phyloP scores from a whole-genome alignment of 2,888 invertebrate genomes.

The Alsophila aescularia region DNA sequence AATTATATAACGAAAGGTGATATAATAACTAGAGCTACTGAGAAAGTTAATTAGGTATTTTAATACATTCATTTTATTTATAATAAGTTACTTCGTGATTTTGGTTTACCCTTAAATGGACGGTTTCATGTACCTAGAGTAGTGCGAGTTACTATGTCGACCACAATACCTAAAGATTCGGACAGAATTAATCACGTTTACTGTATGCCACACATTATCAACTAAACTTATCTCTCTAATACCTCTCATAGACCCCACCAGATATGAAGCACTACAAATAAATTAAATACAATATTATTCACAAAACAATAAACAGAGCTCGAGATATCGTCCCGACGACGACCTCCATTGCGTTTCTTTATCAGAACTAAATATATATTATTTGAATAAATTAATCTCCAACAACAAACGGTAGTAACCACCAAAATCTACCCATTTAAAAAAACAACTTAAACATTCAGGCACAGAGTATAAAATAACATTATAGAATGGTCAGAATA shows the following conservation, averaged over 20 bases:
- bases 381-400: conserved; percentile 66
- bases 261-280: conserved; percentile 11
- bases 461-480: conserved; percentile 33
- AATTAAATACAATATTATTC: conserved; percentile 39
- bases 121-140: no score
- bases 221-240: conserved; percentile 1
- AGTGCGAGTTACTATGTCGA: no score
- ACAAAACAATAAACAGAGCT: conserved; percentile 52
- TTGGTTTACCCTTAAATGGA: no score
- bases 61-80: no score
- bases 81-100: no score
- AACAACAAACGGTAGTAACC: conserved; percentile 34
- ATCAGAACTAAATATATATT: conserved; percentile 66
- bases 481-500: conserved; percentile 36
- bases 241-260: conserved; percentile 5
- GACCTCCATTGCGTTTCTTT: conserved; percentile 72
- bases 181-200: background rate
- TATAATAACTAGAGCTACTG: no score
- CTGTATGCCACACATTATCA: background rate
- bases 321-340: conserved; percentile 50
- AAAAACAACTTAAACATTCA: conserved; percentile 22
- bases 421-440: conserved; percentile 26
- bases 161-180: no score
- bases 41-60: no score
- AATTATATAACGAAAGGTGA: no score